Evolutionary conservation across 2,797 vertebrate species (phyloP).

Genomic region (Cynodonichthys magdalenae): DNA sequence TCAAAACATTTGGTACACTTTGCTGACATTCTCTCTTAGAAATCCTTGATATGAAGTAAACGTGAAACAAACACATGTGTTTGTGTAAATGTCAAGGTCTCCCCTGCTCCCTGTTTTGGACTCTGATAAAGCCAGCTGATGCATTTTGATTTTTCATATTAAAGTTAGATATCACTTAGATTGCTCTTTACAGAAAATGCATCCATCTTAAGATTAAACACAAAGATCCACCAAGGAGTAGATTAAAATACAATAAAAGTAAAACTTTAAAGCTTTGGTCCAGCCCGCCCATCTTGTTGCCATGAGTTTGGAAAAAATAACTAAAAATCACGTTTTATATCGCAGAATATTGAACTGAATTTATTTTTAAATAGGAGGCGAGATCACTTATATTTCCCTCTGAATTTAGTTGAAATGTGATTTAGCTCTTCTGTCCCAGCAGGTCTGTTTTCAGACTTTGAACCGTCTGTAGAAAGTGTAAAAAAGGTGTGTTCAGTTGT

Average conservation of each 20-base stretch:
- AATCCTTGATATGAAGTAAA: background rate
- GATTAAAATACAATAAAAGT: background rate
- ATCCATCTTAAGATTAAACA: background rate
- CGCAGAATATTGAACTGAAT: background rate
- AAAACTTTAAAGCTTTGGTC: background rate
- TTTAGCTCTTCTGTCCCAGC: constrained; percentile 1
- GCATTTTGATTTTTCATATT: background rate
- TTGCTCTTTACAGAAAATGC: constrained; percentile 1
- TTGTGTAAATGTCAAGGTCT: background rate
- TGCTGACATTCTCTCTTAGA: background rate
- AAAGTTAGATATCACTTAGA: background rate
- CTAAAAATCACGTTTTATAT: constrained; percentile 8
- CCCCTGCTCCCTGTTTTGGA: too few relatives aligned
- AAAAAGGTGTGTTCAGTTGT: constrained; percentile 5
- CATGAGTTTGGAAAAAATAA: too few relatives aligned
- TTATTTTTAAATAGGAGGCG: background rate
- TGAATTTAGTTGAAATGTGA: background rate
- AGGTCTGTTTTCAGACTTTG: constrained; percentile 17
- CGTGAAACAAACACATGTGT: background rate
- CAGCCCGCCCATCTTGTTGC: background rate
- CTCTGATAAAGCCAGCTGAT: background rate
- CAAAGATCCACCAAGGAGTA: background rate
- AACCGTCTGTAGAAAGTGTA: background rate
- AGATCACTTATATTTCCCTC: background rate
- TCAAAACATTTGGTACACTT: background rate